Conservation (phyloP, 1,140 invertebrate genomes). For the Drosophila gunungcola region DNA sequence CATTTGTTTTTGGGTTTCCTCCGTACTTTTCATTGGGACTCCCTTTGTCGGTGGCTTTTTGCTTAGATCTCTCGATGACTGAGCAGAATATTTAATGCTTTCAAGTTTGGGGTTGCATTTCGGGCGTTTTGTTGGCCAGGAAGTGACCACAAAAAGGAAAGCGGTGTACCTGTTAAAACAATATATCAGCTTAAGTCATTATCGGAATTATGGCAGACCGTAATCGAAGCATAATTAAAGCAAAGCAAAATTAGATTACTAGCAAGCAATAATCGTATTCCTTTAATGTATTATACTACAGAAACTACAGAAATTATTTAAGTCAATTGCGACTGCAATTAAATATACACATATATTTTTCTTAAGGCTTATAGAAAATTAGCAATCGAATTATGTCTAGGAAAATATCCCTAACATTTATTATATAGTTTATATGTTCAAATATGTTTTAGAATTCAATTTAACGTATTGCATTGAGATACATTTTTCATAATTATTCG, state of each 20-base stretch:
- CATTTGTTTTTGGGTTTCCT: conserved; percentile 19
- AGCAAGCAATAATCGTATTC: no score
- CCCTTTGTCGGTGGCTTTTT: conserved; percentile 22
- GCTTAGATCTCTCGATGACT: conserved; percentile 56
- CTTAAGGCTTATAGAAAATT: no score
- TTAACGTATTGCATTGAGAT: no score
- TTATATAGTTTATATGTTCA: no score
- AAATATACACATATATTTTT: no score
- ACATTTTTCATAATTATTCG: no score
- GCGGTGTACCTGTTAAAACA: conserved; percentile 16
- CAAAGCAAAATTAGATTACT: background rate
- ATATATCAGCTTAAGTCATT: conserved; percentile 38
- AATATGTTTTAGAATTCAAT: no score
- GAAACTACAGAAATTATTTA: no score
- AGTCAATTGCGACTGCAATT: no score
- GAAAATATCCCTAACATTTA: no score
- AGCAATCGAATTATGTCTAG: no score
- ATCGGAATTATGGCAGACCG: conserved; percentile 14
- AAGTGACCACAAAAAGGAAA: conserved; percentile 10
- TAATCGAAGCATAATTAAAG: conserved; percentile 28
- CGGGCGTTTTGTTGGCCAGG: conserved; percentile 10
- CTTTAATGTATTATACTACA: no score
- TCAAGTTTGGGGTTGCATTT: conserved; percentile 13
- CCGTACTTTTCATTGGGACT: conserved; percentile 28
- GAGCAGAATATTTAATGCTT: conserved; percentile 53